Percentiles rank a stretch among this genome's conserved stretches.
Conservation (phyloP, 2,113 vertebrate genomes). For the Neogale vison region DNA sequence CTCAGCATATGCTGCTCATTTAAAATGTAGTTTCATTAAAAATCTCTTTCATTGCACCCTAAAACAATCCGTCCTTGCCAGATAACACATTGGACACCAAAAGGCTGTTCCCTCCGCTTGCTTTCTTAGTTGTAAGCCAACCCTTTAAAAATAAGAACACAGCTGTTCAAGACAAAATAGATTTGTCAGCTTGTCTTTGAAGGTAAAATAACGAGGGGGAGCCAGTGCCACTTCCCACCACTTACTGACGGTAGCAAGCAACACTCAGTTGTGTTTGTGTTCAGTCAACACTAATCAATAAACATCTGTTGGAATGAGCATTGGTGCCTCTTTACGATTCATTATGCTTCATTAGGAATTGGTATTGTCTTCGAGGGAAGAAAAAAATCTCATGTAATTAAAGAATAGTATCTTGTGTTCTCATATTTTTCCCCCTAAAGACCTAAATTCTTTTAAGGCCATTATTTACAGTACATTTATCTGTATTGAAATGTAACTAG, state of each 20-base stretch:
- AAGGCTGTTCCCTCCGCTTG: slow-evolving; percentile 72
- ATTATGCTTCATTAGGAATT: slow-evolving; percentile 83
- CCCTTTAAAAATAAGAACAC: slow-evolving; percentile 83
- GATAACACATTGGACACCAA: slow-evolving; percentile 66
- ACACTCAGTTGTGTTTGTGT: slow-evolving; percentile 82
- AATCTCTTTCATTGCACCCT: slow-evolving; percentile 76
- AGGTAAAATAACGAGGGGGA: slow-evolving; percentile 69
- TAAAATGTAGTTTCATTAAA: slow-evolving; percentile 79
- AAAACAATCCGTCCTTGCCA: slow-evolving; percentile 71
- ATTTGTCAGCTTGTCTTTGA: slow-evolving; percentile 88
- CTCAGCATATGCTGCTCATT: slow-evolving; percentile 77
- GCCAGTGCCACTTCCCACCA: slow-evolving; percentile 71
- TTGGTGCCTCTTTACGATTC: slow-evolving; percentile 82
- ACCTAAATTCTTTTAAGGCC: slow-evolving; percentile 78
- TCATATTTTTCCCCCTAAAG: slow-evolving; percentile 79
- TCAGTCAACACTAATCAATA: slow-evolving; percentile 87
- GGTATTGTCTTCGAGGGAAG: slow-evolving; percentile 81
- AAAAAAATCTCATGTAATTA: slow-evolving; percentile 79
- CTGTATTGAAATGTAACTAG: slow-evolving; percentile 84
- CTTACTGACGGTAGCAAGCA: slow-evolving; percentile 77
- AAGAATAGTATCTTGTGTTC: slow-evolving; percentile 76
- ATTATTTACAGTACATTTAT: slow-evolving; percentile 86
- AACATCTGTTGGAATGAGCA: slow-evolving; percentile 86
- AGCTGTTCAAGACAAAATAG: slow-evolving; percentile 86
- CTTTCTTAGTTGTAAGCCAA: slow-evolving; percentile 77